Conservation (phyloP, 2,888 invertebrate species). For the Agapostemon virescens region DNA sequence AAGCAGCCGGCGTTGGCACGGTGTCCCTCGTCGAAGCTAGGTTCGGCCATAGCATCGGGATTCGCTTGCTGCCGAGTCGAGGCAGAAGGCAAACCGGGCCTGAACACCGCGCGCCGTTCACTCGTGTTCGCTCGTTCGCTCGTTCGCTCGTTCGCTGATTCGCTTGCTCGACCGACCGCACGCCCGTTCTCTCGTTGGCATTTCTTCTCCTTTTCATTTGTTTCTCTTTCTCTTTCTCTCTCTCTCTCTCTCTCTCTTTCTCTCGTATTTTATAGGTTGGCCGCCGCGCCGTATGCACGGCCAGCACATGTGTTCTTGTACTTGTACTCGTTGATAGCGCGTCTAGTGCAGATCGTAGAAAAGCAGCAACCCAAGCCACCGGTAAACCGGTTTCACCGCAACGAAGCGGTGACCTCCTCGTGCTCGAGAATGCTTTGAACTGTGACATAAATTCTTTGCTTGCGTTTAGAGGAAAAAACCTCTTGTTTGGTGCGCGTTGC, state of each 20-base stretch:
- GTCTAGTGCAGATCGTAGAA: conserved; percentile 52
- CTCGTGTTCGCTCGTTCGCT: conserved; percentile 32
- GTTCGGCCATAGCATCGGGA: conserved; percentile 42
- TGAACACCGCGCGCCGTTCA: conserved; percentile 23
- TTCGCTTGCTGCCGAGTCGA: conserved; percentile 6
- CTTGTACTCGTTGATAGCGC: conserved; percentile 49
- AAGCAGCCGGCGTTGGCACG: conserved; percentile 65
- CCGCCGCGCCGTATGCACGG: conserved; percentile 31
- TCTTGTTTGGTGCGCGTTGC: conserved; percentile 28
- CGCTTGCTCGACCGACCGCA: conserved; percentile 2
- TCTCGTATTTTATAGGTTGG: conserved; percentile 21
- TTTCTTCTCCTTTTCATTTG: conserved; percentile 29
- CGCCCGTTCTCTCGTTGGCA: conserved; percentile 28
- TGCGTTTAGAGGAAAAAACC: conserved; percentile 32
- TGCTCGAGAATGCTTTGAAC: conserved; percentile 67
- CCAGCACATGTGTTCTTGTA: conserved; percentile 47
- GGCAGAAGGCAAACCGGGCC: conserved; percentile 34
- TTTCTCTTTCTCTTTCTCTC: not conserved
- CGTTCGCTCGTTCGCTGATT: conserved; percentile 24
- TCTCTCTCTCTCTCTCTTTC: not conserved
- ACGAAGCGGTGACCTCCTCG: conserved; percentile 50
- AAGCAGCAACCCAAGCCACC: conserved; percentile 45
- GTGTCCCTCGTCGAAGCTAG: conserved; percentile 67
- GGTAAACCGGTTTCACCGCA: conserved; percentile 65
- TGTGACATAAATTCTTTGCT: conserved; percentile 68